Evolutionary conservation across 2,888 invertebrate genomes (phyloP).

Genomic region (Chrysina gloriosa): DNA sequence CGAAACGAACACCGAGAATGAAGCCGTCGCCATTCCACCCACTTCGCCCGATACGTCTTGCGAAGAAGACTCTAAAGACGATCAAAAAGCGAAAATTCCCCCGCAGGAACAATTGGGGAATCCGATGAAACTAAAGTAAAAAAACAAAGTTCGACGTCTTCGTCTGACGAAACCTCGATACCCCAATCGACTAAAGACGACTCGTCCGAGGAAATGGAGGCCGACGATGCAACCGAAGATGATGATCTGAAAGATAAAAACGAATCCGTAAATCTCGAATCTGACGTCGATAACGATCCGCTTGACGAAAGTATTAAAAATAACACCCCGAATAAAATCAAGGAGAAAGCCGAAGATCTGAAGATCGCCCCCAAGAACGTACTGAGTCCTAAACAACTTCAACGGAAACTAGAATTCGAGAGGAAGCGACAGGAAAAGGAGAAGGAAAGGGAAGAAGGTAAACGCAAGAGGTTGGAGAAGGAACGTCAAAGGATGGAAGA

Average conservation of each 20-base stretch:
- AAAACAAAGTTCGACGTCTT: neutral
- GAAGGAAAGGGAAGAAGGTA: slow-evolving; percentile 66
- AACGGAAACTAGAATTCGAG: slow-evolving; percentile 70
- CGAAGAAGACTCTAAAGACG: neutral
- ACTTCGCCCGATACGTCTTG: neutral
- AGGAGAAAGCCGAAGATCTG: slow-evolving; percentile 25
- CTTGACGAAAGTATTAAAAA: slow-evolving; percentile 4
- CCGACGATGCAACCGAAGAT: neutral
- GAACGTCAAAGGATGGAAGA: slow-evolving; percentile 68
- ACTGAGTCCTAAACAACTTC: slow-evolving; percentile 64
- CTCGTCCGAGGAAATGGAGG: neutral
- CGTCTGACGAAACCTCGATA: neutral
- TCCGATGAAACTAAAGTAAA: neutral
- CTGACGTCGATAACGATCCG: neutral
- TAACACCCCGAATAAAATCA: slow-evolving; percentile 31
- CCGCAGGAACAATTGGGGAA: neutral
- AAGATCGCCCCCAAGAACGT: slow-evolving; percentile 54
- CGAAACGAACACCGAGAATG: neutral
- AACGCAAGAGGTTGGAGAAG: slow-evolving; percentile 65
- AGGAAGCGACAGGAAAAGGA: slow-evolving; percentile 70
- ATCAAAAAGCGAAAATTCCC: no score
- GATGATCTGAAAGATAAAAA: neutral
- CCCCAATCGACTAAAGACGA: neutral
- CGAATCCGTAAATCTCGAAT: neutral
- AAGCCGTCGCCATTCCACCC: neutral